Base-by-base conservation (phyloP, 2,888 invertebrate species). In the Calameuta idolon region DNA sequence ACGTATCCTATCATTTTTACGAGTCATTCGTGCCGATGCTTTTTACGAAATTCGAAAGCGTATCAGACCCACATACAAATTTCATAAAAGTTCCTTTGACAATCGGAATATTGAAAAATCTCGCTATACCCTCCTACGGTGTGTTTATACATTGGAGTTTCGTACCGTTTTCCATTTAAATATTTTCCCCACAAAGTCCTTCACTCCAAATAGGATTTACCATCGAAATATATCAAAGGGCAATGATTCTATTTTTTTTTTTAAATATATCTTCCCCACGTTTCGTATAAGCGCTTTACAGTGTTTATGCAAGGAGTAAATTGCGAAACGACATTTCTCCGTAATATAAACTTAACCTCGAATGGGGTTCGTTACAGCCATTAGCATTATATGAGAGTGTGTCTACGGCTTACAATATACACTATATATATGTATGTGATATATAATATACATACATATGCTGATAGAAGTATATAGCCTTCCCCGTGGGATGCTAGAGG, bases 401-500 rank as follows among this genome's bases (percentile, higher is more conserved):
- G 23, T 23, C 23, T 23, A 23, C 55, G 15, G 55, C 55, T 9
- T 55, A 55, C 9, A 9, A 9, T 23, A 55, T 55, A 55, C 23
- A 23, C 23, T 33, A 33, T 33, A 33, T 33, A 33, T 33, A 33
- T 40, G 1, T 40, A 11, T 55, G 9, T 55, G 2, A 23, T 55
- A 23, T 23, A 55, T 55, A 55, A 23, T 55, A 55, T 9, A 55
- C 55, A 55, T 15, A 23, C 23, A 23, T 55, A 23, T 55, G 9
- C 23, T 9, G 5, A 23, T 1, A 23, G 55, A 55, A 23, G 55
- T 23, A 55, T 11, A 31, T 15, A 30, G 69, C 31, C 69, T 73
- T 40, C n/a, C 76, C 73, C 76, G 76, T 69, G 76, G 76, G 76
- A 76, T 11, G 69, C 37, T n/a, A 23, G 31, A 71, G 31, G 31